Evolutionary conservation across 1,140 invertebrate genomes (phyloP).

Genomic region (Bilobella aurantiaca): DNA sequence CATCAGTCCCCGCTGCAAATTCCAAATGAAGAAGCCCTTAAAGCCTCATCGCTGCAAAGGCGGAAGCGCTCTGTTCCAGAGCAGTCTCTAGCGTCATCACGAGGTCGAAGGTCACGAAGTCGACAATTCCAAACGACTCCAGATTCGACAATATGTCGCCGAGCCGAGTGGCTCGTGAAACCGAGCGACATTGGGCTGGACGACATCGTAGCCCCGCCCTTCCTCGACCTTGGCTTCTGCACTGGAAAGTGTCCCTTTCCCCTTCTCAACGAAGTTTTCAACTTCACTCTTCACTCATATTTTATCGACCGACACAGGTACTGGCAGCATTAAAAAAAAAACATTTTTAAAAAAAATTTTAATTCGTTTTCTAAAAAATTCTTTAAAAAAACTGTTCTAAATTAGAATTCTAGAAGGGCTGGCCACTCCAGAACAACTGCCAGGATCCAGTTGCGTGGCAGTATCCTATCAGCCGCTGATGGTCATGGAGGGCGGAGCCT

Average conservation of each 20-base stretch:
- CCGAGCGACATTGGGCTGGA: slow-evolving; percentile 15
- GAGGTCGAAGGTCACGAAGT: background rate
- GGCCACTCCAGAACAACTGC: slow-evolving; percentile 8
- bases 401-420: slow-evolving; percentile 3
- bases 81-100: background rate
- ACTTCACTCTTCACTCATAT: slow-evolving; percentile 20
- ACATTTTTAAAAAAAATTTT: too few species aligned
- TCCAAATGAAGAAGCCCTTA: background rate
- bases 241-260: slow-evolving; percentile 22
- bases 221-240: slow-evolving; percentile 28
- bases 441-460: slow-evolving; percentile 16
- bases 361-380: too few species aligned
- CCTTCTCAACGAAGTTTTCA: slow-evolving; percentile 17
- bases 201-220: slow-evolving; percentile 12
- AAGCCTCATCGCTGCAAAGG: background rate
- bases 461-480: slow-evolving; percentile 6
- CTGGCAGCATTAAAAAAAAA: too few species aligned
- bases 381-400: background rate
- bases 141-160: slow-evolving; percentile 1
- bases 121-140: background rate
- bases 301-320: slow-evolving; percentile 25
- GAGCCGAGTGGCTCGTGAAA: slow-evolving; percentile 3
- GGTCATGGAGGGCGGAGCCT: background rate
- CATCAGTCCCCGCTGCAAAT: background rate
- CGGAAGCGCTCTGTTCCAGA: background rate